A percentile compares a stretch with the other conserved stretches of the same genome.
These are phyloP conservation scores for Brachymystax lenok DNA, from an alignment of 2,797 vertebrate genomes.

Conservation along the genomic window DNA sequence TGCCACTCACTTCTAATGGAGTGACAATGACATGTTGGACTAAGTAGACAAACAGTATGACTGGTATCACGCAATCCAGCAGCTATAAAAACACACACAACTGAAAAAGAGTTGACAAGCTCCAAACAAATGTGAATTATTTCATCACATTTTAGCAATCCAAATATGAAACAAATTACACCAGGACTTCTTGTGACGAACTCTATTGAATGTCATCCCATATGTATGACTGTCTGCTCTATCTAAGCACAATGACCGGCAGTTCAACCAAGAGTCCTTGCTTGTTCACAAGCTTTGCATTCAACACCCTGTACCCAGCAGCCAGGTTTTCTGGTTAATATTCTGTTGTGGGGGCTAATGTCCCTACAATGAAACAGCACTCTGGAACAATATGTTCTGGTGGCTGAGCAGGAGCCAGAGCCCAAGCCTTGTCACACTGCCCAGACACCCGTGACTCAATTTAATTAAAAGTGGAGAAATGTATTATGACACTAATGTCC, in stretches of 20 bases:
- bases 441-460: slow-evolving; percentile 25
- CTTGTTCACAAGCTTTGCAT: not conserved
- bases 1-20: not conserved
- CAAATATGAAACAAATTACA: too few species aligned
- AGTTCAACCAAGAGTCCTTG: not conserved
- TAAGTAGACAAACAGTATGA: not conserved
- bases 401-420: not conserved
- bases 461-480: slow-evolving; percentile 21
- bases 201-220: not conserved
- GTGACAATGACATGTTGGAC: not conserved
- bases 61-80: too few species aligned
- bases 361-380: slow-evolving; percentile 16
- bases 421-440: slow-evolving; percentile 18
- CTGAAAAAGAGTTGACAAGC: too few species aligned
- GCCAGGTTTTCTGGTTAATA: not conserved
- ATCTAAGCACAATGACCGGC: not conserved
- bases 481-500: slow-evolving; percentile 28
- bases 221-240: not conserved
- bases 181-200: too few species aligned
- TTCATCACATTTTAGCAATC: too few species aligned
- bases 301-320: not conserved
- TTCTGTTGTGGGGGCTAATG: slow-evolving; percentile 15
- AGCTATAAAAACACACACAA: too few species aligned
- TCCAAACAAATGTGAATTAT: too few species aligned
- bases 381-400: not conserved